Evolutionary conservation across 1,140 invertebrate species (phyloP).

Genomic region (Bilobella aurantiaca): DNA sequence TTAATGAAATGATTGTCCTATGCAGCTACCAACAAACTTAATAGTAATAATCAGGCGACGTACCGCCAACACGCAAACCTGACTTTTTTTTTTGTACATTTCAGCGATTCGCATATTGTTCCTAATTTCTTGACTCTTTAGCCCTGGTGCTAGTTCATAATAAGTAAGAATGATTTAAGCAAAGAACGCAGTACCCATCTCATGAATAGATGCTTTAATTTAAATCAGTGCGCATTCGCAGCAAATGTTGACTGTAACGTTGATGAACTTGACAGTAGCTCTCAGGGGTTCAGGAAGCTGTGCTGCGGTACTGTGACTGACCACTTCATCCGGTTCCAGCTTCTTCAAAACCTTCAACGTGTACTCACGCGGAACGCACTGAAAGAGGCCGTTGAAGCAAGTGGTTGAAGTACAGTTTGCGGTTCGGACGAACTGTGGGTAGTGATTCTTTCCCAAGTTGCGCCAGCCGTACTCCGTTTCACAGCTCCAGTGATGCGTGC

Average conservation of each 20-base stretch:
- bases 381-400: neutral
- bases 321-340: neutral
- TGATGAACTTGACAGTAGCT: neutral
- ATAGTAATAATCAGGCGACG: no score
- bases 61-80: no score
- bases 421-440: neutral
- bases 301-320: neutral
- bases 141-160: no score
- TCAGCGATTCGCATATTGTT: no score
- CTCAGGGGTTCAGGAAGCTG: neutral
- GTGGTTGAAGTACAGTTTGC: neutral
- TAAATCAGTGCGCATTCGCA: neutral
- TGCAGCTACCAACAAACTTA: no score
- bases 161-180: no score
- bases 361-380: neutral
- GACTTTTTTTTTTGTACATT: no score
- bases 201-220: no score
- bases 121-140: no score
- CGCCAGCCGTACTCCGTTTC: conserved; percentile 1
- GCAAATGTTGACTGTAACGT: neutral
- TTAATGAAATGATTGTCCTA: no score
- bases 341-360: neutral
- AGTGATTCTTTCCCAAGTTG: neutral
- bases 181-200: no score
- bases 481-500: neutral